Evolutionary conservation across 1,140 invertebrate species (phyloP), one percentile per base, ranked within the genome.

Genomic region (Caenorhabditis tropicalis): DNA sequence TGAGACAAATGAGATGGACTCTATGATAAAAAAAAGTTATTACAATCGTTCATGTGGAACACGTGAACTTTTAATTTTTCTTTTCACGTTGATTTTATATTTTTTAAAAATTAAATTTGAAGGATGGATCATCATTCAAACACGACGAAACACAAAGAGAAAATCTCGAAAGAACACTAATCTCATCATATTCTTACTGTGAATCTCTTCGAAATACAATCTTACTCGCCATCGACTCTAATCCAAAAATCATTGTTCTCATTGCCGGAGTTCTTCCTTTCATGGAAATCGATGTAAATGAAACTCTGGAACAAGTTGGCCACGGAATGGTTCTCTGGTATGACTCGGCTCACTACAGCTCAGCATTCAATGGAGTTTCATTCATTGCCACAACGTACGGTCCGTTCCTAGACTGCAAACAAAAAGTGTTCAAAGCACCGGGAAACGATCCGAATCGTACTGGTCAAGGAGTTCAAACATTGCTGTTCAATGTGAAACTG

Each of bases 211-310:
- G n/a, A 21, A 31, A 46, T 27, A 74, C 65, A 0, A 74, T 74
- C n/a, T n/a, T 74, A 10, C 65, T 74, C 19, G 65, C n/a, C 19
- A 15, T 29, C 3, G 15, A 16, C 9, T 33, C 24, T 5, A 15
- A 36, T 39, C n/a, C 65, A 7, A 74, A 74, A n/a, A 74, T 74
- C 33, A 31, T 74, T 74, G 65, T 74, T 33, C 65, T 74, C n/a
- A 31, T 74, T 24, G 65, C 65, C 10, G 65, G 65, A 21, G 65
- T 74, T 0, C 24, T 43, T n/a, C 65, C 65, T 21, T 74, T 19
- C n/a, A 74, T 74, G 65, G 65, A 74, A 24, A 74, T 74, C 29
- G 65, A 74, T 43, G 36, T 74, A 5, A 31, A 31, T 12, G n/a
- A 31, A 3, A 31, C 29, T 9, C 5, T 74, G 15, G 10, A 15